Evolutionary conservation across 2,888 invertebrate species (phyloP).

Genomic region (Hyalella azteca): DNA sequence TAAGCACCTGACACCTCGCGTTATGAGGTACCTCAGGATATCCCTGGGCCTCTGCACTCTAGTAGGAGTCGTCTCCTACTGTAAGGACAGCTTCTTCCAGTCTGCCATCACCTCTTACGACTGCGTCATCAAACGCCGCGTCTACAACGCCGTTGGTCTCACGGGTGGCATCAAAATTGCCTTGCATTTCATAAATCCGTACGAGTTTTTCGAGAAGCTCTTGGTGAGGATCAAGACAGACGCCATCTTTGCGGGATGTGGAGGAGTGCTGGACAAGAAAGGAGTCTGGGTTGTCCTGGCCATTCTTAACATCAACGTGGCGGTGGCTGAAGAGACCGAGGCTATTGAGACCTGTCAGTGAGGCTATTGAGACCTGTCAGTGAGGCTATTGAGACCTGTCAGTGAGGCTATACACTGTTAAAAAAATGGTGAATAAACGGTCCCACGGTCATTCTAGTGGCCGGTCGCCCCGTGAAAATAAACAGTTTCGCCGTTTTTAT

Average conservation of each 20-base stretch:
- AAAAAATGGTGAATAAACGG: too few relatives aligned
- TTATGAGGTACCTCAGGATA: not conserved
- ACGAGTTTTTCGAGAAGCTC: not conserved
- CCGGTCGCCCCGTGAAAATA: too few relatives aligned
- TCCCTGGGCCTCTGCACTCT: not conserved
- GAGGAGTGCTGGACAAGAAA: not conserved
- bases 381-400: too few relatives aligned
- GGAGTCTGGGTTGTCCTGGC: not conserved
- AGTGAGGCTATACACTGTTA: too few relatives aligned
- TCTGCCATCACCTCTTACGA: not conserved
- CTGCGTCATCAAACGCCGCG: not conserved
- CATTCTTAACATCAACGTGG: not conserved
- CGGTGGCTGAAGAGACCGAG: too few relatives aligned
- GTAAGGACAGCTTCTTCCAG: constrained; percentile 1
- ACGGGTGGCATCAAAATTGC: not conserved
- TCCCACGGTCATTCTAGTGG: too few relatives aligned
- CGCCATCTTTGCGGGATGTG: not conserved
- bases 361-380: too few relatives aligned
- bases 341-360: too few relatives aligned
- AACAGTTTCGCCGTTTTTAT: too few relatives aligned
- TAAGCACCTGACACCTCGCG: not conserved
- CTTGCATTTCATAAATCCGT: not conserved
- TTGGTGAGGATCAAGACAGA: not conserved
- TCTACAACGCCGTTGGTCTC: not conserved
- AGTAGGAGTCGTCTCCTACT: not conserved